Base-by-base conservation (phyloP, 2,888 invertebrate species). In the Agrotis puta region DNA sequence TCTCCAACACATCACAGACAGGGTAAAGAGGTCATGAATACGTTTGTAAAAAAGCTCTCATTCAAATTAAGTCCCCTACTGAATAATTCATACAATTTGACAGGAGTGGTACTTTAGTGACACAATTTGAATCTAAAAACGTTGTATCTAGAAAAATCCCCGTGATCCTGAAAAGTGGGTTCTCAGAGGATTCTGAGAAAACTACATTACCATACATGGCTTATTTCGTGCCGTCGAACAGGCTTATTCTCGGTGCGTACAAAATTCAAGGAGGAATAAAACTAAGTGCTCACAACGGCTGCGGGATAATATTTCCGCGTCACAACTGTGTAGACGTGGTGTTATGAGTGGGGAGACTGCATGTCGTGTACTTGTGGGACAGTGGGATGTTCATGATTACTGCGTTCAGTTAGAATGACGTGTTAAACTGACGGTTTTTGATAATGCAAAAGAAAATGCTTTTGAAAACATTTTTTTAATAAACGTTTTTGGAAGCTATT, bases 31-130 rank as follows among this genome's bases (percentile, higher is more conserved):
- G 73, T 75, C 79, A 72, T 81, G 84, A 81, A 85, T 85, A 81
- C 84, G 59, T 79, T 77, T 81, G 79, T 81, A 84, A 84, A 81
- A 83, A 84, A 82, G 50, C 86, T 75, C 86, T 84, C 86, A 82
- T 82, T 82, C 86, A 85, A 84, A 85, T 85, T 85, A 85, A 84
- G 86, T 70, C 72, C 71, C 70, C 43, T 63, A 18, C 47, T 84
- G 86, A 84, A 85, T 84, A 70, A 84, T 84, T 85, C 86, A 84
- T 84, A 84, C 79, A 84, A 85, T 85, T 79, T 77, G 75, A 82
- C 77, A 82, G 65, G 79, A 84, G 79, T 82, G 73, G 61, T 82
- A 82, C 84, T 85, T 82, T 67, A 63, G 67, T 70, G 66, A 74
- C 74, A 79, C 69, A 84, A 79, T 84, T 85, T 82, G 77, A 84